Conservation (phyloP, 1,140 invertebrate species). For the Dufourea novaeangliae region DNA sequence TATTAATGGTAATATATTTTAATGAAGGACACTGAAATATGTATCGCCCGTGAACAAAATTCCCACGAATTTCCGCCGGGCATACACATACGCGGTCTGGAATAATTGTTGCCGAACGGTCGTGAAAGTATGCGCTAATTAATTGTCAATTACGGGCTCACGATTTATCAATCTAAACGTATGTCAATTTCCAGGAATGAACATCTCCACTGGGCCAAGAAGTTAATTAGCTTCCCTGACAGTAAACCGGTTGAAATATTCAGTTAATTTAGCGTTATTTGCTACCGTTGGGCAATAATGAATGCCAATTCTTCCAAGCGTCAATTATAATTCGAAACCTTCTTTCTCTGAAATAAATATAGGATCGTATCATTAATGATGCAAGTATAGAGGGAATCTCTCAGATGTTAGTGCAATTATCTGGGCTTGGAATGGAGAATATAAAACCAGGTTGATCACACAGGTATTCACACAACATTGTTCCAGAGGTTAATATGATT, state of each 20-base stretch:
- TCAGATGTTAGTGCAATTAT: too few species aligned
- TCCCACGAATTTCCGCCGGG: not conserved
- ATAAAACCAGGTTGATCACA: too few species aligned
- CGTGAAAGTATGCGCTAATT: not conserved
- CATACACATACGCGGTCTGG: too few species aligned
- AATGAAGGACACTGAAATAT: constrained; percentile 13
- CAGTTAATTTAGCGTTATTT: not conserved
- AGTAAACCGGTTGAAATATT: not conserved
- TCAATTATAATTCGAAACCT: not conserved
- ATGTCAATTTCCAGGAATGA: not conserved
- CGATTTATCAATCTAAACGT: not conserved
- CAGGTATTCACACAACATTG: too few species aligned
- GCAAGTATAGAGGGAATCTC: too few species aligned
- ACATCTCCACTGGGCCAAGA: not conserved
- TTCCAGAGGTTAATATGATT: too few species aligned
- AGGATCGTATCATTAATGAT: too few species aligned
- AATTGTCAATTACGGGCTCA: not conserved
- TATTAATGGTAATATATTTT: constrained; percentile 41
- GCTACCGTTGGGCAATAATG: not conserved
- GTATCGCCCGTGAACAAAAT: not conserved
- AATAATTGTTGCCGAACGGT: not conserved
- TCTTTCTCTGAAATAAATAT: not conserved
- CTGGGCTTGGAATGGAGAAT: too few species aligned
- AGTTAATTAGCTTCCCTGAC: not conserved
- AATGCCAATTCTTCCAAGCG: not conserved